Conservation (phyloP, 37 sponge, comb jelly and placozoan genomes). For the Tethya wilhelma region DNA sequence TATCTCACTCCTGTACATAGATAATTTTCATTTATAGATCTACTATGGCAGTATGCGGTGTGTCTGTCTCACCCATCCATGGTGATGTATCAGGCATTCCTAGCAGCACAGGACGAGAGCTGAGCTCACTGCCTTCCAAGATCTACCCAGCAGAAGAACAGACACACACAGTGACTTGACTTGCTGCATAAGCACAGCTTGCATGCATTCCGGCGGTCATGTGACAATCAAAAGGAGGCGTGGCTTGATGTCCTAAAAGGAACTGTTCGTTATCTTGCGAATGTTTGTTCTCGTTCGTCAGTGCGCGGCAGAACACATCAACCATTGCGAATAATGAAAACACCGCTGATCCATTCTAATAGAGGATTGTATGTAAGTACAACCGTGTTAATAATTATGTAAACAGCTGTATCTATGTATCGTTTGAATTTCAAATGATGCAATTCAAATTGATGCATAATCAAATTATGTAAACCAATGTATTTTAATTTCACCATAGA, state of each 20-base stretch:
- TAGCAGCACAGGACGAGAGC: background rate
- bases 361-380: too few relatives aligned
- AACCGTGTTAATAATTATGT: too few relatives aligned
- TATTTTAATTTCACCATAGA: background rate
- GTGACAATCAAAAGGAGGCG: conserved; percentile 4
- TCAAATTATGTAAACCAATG: too few relatives aligned
- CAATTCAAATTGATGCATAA: too few relatives aligned
- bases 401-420: too few relatives aligned
- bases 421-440: too few relatives aligned
- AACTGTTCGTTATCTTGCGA: background rate
- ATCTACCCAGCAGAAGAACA: too few relatives aligned
- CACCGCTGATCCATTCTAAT: too few relatives aligned
- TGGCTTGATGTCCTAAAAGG: background rate
- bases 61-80: conserved; percentile 35
- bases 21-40: background rate
- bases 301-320: conserved; percentile 35
- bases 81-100: background rate
- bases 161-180: background rate
- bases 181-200: background rate
- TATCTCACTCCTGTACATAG: conserved; percentile 39
- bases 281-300: conserved; percentile 35
- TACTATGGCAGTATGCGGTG: background rate
- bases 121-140: too few relatives aligned
- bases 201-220: background rate
- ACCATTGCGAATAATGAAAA: too few relatives aligned